A percentile compares a stretch with the other conserved stretches of the same genome.
phyloP scores from a whole-genome alignment of 2,888 invertebrate species.

The Hirtodrosophila cameraria region DNA sequence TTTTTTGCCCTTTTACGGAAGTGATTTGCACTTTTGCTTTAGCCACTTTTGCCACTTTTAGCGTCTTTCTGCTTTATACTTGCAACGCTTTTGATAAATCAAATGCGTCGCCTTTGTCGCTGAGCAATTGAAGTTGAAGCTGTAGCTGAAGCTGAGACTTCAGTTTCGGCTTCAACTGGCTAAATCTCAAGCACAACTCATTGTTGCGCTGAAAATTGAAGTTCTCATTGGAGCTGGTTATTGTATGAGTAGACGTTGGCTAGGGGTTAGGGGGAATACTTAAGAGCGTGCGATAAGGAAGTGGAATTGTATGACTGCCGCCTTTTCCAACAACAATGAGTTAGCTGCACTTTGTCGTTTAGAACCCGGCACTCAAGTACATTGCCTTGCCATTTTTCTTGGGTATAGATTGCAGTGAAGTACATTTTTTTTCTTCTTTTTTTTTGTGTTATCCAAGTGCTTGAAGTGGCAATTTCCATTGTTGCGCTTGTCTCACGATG shows the following conservation, averaged over 20 bases:
- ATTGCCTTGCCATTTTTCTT: conserved; percentile 55
- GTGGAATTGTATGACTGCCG: conserved; percentile 67
- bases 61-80: conserved; percentile 51
- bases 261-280: conserved; percentile 26
- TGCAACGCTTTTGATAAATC: conserved; percentile 63
- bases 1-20: conserved; percentile 43
- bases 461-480: conserved; percentile 64
- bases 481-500: conserved; percentile 47
- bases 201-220: conserved; percentile 70
- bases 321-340: conserved; percentile 64
- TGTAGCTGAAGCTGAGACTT: conserved; percentile 26
- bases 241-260: not conserved
- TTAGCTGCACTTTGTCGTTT: conserved; percentile 60
- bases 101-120: conserved; percentile 60
- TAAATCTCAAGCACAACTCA: conserved; percentile 63
- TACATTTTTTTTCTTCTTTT: conserved; percentile 1
- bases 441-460: conserved; percentile 24
- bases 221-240: conserved; percentile 52
- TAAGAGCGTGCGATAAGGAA: conserved; percentile 66
- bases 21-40: conserved; percentile 64
- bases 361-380: conserved; percentile 60
- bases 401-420: conserved; percentile 35
- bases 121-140: conserved; percentile 27
- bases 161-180: conserved; percentile 37
- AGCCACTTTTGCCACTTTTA: conserved; percentile 51